Percentiles rank a stretch among this genome's conserved stretches.
These are phyloP conservation scores for Eledone cirrhosa DNA, from an alignment of 2,888 invertebrate genomes.

Conservation along the genomic window DNA sequence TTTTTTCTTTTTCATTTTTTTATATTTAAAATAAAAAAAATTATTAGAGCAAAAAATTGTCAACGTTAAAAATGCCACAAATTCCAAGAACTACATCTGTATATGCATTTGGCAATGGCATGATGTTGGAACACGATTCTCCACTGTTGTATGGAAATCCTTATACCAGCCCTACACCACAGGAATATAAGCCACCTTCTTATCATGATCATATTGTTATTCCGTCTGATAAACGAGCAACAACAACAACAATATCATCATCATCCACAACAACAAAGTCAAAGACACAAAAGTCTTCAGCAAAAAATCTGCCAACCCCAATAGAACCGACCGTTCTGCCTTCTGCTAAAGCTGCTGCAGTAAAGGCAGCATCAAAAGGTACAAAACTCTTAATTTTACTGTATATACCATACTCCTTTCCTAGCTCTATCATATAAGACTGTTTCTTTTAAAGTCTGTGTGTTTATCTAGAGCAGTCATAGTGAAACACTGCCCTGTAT, in stretches of 20 bases:
- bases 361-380: conserved; percentile 40
- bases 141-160: conserved; percentile 4
- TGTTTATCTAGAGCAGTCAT: no score
- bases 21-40: no score
- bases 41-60: no score
- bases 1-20: no score
- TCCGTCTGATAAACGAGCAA: background rate
- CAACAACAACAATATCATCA: background rate
- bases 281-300: conserved; percentile 31
- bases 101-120: no score
- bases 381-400: no score
- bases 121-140: background rate
- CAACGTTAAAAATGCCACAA: no score
- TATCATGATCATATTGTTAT: background rate
- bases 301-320: conserved; percentile 48
- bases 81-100: no score
- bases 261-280: background rate
- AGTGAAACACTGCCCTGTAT: no score
- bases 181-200: background rate
- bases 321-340: conserved; percentile 49
- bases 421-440: no score
- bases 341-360: conserved; percentile 48
- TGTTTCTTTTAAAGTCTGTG: no score
- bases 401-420: no score
- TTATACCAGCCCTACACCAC: background rate